These are phyloP conservation scores for Porphyrio hochstetteri DNA, from an alignment of 2,113 vertebrate species.

Conservation along the genomic window DNA sequence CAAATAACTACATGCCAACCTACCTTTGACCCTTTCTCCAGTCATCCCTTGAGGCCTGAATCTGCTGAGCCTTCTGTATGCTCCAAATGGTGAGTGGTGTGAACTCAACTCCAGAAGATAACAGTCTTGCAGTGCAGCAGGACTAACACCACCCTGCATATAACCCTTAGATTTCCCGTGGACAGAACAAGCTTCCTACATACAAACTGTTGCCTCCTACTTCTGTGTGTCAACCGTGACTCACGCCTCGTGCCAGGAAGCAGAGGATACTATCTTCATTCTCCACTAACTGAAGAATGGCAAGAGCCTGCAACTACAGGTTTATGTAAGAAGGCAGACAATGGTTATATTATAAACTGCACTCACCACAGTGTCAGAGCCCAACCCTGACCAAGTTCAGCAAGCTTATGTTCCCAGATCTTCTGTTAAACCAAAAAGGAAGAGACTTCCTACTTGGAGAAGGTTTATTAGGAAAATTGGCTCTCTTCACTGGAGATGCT, in stretches of 20 bases:
- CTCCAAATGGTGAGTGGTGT: background rate
- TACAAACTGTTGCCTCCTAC: slow-evolving; percentile 54
- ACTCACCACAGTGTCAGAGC: background rate
- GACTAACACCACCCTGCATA: background rate
- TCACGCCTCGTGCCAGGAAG: slow-evolving; percentile 26
- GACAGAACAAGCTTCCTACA: slow-evolving; percentile 52
- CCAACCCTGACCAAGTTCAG: background rate
- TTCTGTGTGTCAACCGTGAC: slow-evolving; percentile 51
- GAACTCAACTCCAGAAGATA: background rate
- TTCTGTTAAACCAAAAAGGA: background rate
- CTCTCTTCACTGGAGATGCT: background rate
- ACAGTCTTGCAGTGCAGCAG: background rate
- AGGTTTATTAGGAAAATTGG: background rate
- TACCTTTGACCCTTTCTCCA: background rate
- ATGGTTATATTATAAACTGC: background rate
- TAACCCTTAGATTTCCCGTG: slow-evolving; percentile 22
- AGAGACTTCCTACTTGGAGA: background rate
- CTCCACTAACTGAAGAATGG: background rate
- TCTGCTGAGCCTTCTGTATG: background rate
- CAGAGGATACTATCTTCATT: background rate
- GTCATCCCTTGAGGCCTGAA: background rate
- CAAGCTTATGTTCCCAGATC: background rate
- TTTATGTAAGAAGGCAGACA: background rate
- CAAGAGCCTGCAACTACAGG: background rate
- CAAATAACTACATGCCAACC: slow-evolving; percentile 33